Conservation (phyloP, 2,888 invertebrate genomes). For the Diabrotica balteata region DNA sequence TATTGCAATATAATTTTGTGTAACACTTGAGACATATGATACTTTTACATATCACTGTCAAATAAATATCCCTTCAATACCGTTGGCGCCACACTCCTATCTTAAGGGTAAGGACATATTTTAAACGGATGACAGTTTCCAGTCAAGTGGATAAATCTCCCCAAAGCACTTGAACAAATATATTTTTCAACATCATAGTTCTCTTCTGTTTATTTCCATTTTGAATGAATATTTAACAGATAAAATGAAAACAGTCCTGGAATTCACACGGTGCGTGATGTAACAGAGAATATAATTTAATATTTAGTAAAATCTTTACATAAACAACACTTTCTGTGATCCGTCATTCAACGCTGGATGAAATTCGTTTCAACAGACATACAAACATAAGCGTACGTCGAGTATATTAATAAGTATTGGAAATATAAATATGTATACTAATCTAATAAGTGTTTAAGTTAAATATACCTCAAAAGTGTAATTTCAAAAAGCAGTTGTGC, state of each 20-base stretch:
- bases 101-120: constrained; percentile 2
- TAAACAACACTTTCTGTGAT: constrained; percentile 43
- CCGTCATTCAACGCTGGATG: constrained; percentile 41
- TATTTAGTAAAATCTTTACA: constrained; percentile 44
- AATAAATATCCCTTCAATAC: too few relatives aligned
- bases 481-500: too few relatives aligned
- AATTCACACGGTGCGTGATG: constrained; percentile 46
- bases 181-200: constrained; percentile 15
- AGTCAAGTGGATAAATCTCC: constrained; percentile 7
- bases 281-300: constrained; percentile 45
- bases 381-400: too few relatives aligned
- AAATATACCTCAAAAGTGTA: too few relatives aligned
- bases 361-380: too few relatives aligned
- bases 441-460: too few relatives aligned
- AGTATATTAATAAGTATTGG: too few relatives aligned
- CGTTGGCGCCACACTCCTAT: constrained; percentile 13
- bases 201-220: constrained; percentile 22
- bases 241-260: constrained; percentile 30
- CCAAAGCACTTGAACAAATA: constrained; percentile 22
- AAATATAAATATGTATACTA: too few relatives aligned
- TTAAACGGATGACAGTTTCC: constrained; percentile 1
- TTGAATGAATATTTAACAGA: constrained; percentile 28
- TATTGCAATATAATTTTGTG: too few relatives aligned
- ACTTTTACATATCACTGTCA: too few relatives aligned
- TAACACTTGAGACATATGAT: too few relatives aligned